Conservation (phyloP, 1,140 invertebrate genomes). For the Dendrolimus punctatus region DNA sequence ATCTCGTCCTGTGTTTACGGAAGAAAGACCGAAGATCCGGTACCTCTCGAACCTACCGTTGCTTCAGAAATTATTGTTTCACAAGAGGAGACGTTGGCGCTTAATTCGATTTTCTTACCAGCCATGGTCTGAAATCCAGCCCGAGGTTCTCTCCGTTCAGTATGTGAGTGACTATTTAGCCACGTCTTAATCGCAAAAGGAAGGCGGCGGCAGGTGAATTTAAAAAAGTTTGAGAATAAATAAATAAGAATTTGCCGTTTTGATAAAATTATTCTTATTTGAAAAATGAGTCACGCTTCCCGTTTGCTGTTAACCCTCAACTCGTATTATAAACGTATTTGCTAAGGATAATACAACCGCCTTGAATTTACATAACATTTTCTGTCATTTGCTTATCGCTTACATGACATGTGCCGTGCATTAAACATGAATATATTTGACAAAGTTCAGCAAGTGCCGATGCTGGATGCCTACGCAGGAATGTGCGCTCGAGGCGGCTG, state of each 20-base stretch:
- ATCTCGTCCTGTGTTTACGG: no score
- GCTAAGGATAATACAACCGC: constrained; percentile 47
- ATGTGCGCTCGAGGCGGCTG: constrained; percentile 39
- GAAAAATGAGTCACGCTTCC: constrained; percentile 49
- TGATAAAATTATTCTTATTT: constrained; percentile 46
- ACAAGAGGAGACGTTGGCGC: no score
- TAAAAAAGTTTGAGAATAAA: constrained; percentile 4
- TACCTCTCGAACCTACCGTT: no score
- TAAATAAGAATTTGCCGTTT: constrained; percentile 36
- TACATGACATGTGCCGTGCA: constrained; percentile 61
- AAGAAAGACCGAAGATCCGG: no score
- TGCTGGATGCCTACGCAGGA: constrained; percentile 40
- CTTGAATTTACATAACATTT: constrained; percentile 68
- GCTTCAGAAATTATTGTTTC: no score
- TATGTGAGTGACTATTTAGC: no score
- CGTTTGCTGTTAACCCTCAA: constrained; percentile 35
- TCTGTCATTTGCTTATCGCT: constrained; percentile 67
- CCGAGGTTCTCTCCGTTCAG: no score
- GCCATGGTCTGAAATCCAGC: no score
- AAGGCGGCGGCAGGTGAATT: background rate
- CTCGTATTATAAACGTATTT: constrained; percentile 54
- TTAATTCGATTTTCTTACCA: no score
- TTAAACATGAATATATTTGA: constrained; percentile 64
- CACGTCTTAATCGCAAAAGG: no score
- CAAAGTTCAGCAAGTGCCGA: constrained; percentile 50